Conservation (phyloP, 2,797 vertebrate species). For the Sternotherus odoratus region DNA sequence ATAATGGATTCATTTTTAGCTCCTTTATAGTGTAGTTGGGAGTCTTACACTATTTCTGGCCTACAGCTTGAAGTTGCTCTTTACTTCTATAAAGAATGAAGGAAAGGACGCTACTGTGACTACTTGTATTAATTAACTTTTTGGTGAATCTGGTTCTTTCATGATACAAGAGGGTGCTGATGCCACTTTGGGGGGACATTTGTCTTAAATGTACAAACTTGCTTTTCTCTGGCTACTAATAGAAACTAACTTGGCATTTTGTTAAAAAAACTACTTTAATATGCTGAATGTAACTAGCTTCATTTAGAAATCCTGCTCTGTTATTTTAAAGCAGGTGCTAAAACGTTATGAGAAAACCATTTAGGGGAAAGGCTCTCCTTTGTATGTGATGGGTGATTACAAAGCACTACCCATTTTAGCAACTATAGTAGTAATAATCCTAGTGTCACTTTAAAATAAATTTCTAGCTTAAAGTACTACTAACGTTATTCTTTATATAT, state of each 20-base stretch:
- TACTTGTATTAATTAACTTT: too few species aligned
- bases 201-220: neutral
- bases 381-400: too few species aligned
- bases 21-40: neutral
- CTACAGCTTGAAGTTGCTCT: neutral
- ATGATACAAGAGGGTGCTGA: neutral
- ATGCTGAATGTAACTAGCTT: neutral
- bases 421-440: too few species aligned
- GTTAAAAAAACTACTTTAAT: neutral
- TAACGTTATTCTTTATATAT: too few species aligned
- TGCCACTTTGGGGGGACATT: too few species aligned
- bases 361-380: neutral
- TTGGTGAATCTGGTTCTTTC: neutral
- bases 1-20: neutral
- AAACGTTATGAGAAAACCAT: too few species aligned
- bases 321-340: too few species aligned
- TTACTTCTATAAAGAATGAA: too few species aligned
- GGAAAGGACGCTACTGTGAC: neutral
- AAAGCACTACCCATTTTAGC: neutral
- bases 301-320: neutral
- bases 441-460: too few species aligned
- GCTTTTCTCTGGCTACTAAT: neutral
- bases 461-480: too few species aligned
- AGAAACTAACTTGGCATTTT: neutral
- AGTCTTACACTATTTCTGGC: neutral